These are phyloP conservation scores for Pteronura brasiliensis DNA, from an alignment of 2,113 vertebrate genomes.

Conservation along the genomic window DNA sequence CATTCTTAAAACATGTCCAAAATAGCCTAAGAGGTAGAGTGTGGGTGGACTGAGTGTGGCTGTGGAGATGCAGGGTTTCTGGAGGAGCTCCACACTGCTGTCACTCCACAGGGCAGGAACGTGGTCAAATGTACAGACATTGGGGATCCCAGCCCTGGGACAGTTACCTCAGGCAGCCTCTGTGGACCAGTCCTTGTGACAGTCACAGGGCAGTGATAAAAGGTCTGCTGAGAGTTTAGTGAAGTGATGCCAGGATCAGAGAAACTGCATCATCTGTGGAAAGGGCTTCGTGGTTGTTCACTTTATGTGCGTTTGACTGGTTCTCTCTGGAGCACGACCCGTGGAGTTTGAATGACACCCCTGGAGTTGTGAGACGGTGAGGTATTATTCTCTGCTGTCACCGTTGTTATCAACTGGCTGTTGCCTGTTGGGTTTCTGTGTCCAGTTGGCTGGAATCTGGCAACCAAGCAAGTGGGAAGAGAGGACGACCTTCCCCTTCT, in stretches of 20 bases:
- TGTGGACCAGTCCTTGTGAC: neutral
- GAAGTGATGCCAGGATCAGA: neutral
- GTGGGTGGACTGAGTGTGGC: neutral
- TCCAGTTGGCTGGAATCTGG: neutral
- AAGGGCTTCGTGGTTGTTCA: neutral
- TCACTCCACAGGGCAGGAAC: neutral
- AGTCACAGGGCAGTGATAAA: neutral
- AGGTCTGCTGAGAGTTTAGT: neutral
- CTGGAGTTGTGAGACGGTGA: neutral
- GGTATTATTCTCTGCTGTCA: neutral
- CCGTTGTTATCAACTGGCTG: neutral
- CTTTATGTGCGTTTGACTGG: neutral
- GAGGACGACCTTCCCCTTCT: neutral
- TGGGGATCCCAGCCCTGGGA: neutral
- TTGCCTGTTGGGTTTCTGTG: neutral
- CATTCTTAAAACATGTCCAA: neutral
- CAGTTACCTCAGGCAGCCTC: neutral
- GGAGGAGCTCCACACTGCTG: accelerated
- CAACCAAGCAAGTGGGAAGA: neutral
- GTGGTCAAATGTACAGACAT: neutral
- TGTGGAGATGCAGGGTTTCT: neutral
- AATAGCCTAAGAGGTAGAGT: neutral
- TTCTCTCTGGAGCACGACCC: too few species aligned
- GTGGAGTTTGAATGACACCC: neutral
- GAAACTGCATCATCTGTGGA: neutral